Percentiles rank a stretch among this genome's conserved stretches.
These are phyloP conservation scores for Seriola aureovittata DNA, from an alignment of 2,113 vertebrate genomes.

Conservation along the genomic window DNA sequence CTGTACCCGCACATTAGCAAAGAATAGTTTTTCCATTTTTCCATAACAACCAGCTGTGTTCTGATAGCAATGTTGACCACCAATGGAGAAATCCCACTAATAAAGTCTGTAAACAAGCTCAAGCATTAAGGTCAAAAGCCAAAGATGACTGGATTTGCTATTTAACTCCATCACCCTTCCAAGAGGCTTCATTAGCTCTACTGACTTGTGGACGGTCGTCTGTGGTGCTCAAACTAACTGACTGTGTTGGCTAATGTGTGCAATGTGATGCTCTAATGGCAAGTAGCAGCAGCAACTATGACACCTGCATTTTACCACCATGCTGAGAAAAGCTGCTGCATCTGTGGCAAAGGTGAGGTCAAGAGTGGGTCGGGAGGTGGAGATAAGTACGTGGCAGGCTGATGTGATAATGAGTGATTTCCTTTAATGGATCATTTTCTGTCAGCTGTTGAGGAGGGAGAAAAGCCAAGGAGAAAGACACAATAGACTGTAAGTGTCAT, in stretches of 20 bases:
- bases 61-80: neutral
- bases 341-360: conserved; percentile 36
- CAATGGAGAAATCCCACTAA: neutral
- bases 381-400: neutral
- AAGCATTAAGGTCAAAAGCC: neutral
- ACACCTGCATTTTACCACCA: neutral
- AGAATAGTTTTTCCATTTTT: neutral
- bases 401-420: conserved; percentile 20
- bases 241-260: neutral
- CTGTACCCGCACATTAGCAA: no score
- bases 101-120: neutral
- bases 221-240: neutral
- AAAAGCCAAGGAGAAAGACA: neutral
- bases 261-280: neutral
- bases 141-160: neutral
- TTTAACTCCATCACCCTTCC: no score
- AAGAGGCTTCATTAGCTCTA: no score
- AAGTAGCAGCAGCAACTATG: neutral
- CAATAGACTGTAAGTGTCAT: neutral
- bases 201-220: neutral
- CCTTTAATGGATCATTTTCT: conserved; percentile 5
- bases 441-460: neutral
- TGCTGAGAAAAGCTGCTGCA: conserved; percentile 7
- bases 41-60: neutral
- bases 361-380: conserved; percentile 24